Evolutionary conservation across 1,140 invertebrate species (phyloP).

Genomic region (Ditylenchus dipsaci): DNA sequence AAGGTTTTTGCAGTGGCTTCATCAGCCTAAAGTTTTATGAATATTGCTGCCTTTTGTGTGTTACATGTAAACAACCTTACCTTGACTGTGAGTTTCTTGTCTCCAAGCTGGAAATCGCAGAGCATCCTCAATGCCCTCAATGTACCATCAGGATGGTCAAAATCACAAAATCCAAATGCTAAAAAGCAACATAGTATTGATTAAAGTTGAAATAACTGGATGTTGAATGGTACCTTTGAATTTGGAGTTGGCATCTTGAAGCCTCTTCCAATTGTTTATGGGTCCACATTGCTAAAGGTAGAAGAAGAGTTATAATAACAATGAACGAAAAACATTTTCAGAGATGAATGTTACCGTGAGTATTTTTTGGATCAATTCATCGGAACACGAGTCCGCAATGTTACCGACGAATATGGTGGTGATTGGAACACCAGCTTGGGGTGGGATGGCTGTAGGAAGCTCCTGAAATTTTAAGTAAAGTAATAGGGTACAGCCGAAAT

Average conservation of each 20-base stretch:
- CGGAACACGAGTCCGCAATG: conserved; percentile 88
- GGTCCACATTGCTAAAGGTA: conserved; percentile 74
- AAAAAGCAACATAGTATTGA: too few species aligned
- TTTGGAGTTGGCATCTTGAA: conserved; percentile 73
- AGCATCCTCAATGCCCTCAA: conserved; percentile 84
- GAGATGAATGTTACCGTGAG: conserved; percentile 63
- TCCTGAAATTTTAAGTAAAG: neutral
- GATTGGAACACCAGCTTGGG: neutral
- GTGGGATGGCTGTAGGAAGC: neutral
- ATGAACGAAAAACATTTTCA: conserved; percentile 2
- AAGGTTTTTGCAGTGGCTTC: conserved; percentile 41
- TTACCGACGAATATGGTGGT: conserved; percentile 98
- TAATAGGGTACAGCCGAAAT: neutral
- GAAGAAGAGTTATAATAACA: conserved; percentile 31
- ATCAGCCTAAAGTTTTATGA: conserved; percentile 35
- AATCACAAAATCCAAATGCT: conserved; percentile 97
- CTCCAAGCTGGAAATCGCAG: conserved; percentile 86
- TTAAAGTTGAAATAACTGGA: too few species aligned
- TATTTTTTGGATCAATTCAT: conserved; percentile 87
- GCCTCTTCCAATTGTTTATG: conserved; percentile 91
- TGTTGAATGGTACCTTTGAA: conserved; percentile 58
- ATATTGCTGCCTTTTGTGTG: neutral
- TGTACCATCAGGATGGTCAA: conserved; percentile 85
- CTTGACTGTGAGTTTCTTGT: conserved; percentile 71
- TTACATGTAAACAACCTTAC: conserved; percentile 34